phyloP scores from a whole-genome alignment of 2,888 invertebrate species.

The Epistrophe eligans region DNA sequence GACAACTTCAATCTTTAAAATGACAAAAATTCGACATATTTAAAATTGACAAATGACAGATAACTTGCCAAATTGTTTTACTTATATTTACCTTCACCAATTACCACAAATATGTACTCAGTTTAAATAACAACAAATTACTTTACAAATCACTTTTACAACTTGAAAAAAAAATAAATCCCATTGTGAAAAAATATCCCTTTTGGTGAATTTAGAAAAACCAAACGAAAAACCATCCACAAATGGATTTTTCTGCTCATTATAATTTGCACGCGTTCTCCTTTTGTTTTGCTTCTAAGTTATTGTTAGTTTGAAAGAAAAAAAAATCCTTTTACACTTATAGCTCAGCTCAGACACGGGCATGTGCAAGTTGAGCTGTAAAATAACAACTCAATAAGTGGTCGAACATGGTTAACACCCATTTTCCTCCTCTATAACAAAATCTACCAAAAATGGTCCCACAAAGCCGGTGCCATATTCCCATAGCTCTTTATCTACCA shows the following conservation, averaged over 20 bases:
- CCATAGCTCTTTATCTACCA: conserved; percentile 6
- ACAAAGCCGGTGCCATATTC: conserved; percentile 62
- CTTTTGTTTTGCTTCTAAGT: conserved; percentile 35
- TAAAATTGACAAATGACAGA: conserved; percentile 21
- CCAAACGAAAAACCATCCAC: conserved; percentile 20
- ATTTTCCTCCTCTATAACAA: conserved; percentile 42
- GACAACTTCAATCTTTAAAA: not conserved
- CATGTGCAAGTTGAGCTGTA: conserved; percentile 17
- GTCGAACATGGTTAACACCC: conserved; percentile 64
- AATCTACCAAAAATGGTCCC: conserved; percentile 48
- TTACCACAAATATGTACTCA: not conserved
- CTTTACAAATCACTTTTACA: conserved; percentile 34
- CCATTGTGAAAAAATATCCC: conserved; percentile 25
- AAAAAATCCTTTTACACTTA: not conserved
- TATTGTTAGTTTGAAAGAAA: not conserved
- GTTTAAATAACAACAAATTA: conserved; percentile 24
- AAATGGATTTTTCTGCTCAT: conserved; percentile 66
- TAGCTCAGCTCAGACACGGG: not conserved
- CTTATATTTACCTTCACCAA: not conserved
- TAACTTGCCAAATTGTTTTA: not conserved
- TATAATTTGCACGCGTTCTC: conserved; percentile 44
- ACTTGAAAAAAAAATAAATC: not conserved
- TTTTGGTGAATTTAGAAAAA: conserved; percentile 2
- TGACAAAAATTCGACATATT: conserved; percentile 9
- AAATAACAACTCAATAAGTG: conserved; percentile 71